Evolutionary conservation across 2,113 vertebrate species (phyloP).

Genomic region (Dicerorhinus sumatrensis): DNA sequence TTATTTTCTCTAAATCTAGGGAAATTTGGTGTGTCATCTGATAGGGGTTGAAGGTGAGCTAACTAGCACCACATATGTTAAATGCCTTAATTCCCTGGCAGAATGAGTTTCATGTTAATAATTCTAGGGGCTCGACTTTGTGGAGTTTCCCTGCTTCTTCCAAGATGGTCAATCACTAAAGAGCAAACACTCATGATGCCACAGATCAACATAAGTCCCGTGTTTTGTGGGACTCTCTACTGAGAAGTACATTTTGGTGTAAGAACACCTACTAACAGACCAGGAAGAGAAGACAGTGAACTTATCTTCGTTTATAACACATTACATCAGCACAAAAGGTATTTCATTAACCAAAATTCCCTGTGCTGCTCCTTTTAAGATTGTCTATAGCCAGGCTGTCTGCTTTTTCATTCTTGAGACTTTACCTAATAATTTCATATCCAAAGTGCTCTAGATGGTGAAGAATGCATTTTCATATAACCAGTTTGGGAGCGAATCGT

Average conservation of each 20-base stretch:
- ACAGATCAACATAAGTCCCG: not conserved
- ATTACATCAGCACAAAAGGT: not conserved
- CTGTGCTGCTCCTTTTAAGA: not conserved
- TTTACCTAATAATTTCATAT: not conserved
- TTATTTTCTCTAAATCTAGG: not conserved
- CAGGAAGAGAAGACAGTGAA: not conserved
- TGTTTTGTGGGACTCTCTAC: not conserved
- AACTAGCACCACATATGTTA: not conserved
- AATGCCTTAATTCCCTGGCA: not conserved
- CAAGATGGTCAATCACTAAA: not conserved
- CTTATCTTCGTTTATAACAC: not conserved
- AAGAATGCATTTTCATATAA: constrained; percentile 9
- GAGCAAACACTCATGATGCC: not conserved
- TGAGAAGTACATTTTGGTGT: not conserved
- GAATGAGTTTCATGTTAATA: constrained; percentile 31
- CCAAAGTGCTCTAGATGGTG: not conserved
- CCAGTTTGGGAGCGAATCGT: not conserved
- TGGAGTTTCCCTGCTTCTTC: not conserved
- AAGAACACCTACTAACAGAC: not conserved
- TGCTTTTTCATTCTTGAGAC: constrained; percentile 26
- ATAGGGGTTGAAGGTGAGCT: not conserved
- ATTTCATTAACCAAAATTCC: constrained; percentile 53
- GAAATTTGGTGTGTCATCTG: constrained; percentile 26
- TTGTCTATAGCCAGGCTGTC: not conserved
- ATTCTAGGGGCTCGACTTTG: not conserved